phyloP scores from a whole-genome alignment of 2,113 vertebrate species.

The Chamaetylas fuelleborni region DNA sequence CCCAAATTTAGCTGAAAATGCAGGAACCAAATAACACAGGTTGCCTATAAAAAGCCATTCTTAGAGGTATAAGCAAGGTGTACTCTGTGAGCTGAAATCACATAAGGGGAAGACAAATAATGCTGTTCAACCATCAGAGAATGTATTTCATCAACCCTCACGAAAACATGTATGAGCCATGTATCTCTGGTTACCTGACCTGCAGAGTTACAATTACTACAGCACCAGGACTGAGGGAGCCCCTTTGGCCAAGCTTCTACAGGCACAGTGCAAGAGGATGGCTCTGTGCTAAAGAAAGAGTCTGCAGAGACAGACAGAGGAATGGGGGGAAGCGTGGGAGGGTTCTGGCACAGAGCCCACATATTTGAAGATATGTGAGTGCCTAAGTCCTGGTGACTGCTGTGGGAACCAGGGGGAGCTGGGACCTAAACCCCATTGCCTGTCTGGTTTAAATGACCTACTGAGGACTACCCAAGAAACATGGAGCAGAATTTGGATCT shows the following conservation, averaged over 20 bases:
- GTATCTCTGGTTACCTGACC: background rate
- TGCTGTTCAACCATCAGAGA: background rate
- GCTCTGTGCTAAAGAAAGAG: background rate
- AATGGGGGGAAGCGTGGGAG: background rate
- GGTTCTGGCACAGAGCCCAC: background rate
- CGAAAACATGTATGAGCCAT: accelerated
- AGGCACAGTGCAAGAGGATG: background rate
- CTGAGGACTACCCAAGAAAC: background rate
- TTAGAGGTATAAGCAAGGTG: background rate
- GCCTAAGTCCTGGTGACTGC: background rate
- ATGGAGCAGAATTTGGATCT: background rate
- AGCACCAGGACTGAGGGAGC: background rate
- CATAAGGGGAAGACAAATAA: background rate
- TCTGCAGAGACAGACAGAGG: background rate
- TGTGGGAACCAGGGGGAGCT: background rate
- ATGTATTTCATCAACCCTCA: background rate
- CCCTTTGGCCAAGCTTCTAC: background rate
- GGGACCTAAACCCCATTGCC: background rate
- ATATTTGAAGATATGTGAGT: background rate
- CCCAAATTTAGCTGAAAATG: background rate
- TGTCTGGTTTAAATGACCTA: background rate
- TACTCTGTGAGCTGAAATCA: background rate
- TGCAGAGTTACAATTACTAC: background rate
- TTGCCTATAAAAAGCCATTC: background rate
- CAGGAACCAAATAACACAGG: background rate